phyloP scores from a whole-genome alignment of 1,140 invertebrate genomes.

The Popillia japonica region DNA sequence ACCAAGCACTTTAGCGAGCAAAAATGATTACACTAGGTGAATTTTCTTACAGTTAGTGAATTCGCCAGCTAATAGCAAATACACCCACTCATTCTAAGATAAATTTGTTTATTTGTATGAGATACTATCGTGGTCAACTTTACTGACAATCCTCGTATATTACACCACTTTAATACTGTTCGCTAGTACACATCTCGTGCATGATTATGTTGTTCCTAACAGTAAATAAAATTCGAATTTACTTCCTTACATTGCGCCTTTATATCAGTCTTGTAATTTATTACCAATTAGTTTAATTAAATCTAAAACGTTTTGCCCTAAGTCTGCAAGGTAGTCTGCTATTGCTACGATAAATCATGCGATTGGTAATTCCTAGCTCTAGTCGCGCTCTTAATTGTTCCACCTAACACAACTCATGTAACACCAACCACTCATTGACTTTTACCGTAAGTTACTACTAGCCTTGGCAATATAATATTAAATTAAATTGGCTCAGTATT shows the following conservation, averaged over 20 bases:
- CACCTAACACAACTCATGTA: neutral
- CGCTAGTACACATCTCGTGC: too few relatives aligned
- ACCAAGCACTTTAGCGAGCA: too few relatives aligned
- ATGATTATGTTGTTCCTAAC: too few relatives aligned
- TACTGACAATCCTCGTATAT: too few relatives aligned
- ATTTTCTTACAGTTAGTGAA: too few relatives aligned
- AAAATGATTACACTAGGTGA: too few relatives aligned
- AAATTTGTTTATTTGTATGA: too few relatives aligned
- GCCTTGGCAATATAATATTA: neutral
- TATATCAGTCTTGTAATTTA: neutral
- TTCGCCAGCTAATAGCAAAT: too few relatives aligned
- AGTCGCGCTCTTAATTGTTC: neutral
- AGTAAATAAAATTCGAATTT: neutral
- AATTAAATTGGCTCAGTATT: neutral
- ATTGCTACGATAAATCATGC: neutral
- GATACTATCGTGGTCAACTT: too few relatives aligned
- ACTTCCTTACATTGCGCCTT: neutral
- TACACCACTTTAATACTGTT: too few relatives aligned
- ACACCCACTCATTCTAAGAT: too few relatives aligned
- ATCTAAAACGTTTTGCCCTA: neutral
- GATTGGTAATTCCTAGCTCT: neutral
- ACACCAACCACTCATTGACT: neutral
- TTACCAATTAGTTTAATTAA: conserved; percentile 13
- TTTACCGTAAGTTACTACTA: neutral
- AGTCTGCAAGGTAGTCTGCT: neutral